A percentile compares a stretch with the other conserved stretches of the same genome.
These are phyloP conservation scores for Anguilla obscura DNA, from an alignment of 2,797 vertebrate species.

Conservation along the genomic window DNA sequence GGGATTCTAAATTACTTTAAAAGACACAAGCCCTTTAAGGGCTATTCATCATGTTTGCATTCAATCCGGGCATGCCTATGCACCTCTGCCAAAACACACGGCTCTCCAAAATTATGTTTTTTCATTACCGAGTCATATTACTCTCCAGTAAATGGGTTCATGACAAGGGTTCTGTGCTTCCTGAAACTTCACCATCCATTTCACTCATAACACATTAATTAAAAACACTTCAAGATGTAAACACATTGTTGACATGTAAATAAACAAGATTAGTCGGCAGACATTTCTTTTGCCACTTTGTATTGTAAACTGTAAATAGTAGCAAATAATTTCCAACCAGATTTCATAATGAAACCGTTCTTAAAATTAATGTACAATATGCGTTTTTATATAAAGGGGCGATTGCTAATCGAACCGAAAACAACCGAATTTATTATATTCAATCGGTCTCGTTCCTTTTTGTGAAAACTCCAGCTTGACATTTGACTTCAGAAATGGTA, in stretches of 20 bases:
- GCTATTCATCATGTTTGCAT: background rate
- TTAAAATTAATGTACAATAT: too few species aligned
- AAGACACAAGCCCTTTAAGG: background rate
- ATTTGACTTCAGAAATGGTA: conserved; percentile 7
- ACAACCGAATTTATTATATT: background rate
- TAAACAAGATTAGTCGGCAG: background rate
- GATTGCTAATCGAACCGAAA: background rate
- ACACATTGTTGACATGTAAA: background rate
- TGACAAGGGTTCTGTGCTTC: background rate
- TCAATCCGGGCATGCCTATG: background rate
- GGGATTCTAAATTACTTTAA: background rate
- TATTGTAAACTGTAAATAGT: background rate
- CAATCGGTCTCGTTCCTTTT: conserved; percentile 4
- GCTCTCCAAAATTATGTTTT: background rate
- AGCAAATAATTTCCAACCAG: background rate
- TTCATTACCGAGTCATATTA: background rate
- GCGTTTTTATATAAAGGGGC: background rate
- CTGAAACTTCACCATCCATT: background rate
- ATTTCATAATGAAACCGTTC: background rate
- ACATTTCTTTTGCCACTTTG: background rate
- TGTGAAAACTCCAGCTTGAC: background rate
- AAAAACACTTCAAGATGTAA: background rate
- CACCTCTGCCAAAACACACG: background rate
- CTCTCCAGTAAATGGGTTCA: background rate
- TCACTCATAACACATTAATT: background rate